Base-by-base conservation (phyloP, 2,888 invertebrate genomes). In the Orgyia antiqua region DNA sequence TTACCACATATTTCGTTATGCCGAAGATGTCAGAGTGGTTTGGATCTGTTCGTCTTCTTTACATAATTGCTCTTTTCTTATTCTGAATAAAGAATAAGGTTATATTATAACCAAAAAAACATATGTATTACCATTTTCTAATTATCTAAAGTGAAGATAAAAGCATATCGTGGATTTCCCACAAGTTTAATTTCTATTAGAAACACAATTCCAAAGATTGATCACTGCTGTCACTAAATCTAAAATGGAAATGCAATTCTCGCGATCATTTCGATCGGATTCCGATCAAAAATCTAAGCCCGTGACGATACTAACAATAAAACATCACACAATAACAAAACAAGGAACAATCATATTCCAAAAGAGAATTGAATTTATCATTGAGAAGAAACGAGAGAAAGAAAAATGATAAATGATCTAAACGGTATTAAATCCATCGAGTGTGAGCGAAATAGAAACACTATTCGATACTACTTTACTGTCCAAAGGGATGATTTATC, bases 281-380 rank as follows among this genome's bases (percentile, higher is more conserved):
- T 73, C 74, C 73, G 75, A 79, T 82, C 75, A 79, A 82, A 77
- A 82, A 75, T 67, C 63, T 62, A 69, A 74, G 71, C 68, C 82
- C 82, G 77, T 83, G 82, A 84, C 83, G 83, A 70, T 75, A 66
- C 68, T 68, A 68, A 78, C 70, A 82, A 83, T 79, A 82, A 82
- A 83, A 82, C 76, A 79, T 66, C 65, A 72, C 67, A 74, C 70
- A 78, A 76, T 64, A 74, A 79, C 78, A 84, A 84, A 83, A 82
- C 82, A 63, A 80, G 63, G 76, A 80, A 83, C 83, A 82, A 83
- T 84, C 80, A 84, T 83, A 83, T 74, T 77, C 80, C 54, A 74
- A 82, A 82, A 78, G 76, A 82, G 83, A 82, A 86, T 84, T 83
- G 84, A 84, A 86, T 83, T 83, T 84, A 86, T 86, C 79, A 83